These are phyloP conservation scores for Trematocara nigrifrons DNA, from an alignment of 2,113 vertebrate species.

Conservation along the genomic window DNA sequence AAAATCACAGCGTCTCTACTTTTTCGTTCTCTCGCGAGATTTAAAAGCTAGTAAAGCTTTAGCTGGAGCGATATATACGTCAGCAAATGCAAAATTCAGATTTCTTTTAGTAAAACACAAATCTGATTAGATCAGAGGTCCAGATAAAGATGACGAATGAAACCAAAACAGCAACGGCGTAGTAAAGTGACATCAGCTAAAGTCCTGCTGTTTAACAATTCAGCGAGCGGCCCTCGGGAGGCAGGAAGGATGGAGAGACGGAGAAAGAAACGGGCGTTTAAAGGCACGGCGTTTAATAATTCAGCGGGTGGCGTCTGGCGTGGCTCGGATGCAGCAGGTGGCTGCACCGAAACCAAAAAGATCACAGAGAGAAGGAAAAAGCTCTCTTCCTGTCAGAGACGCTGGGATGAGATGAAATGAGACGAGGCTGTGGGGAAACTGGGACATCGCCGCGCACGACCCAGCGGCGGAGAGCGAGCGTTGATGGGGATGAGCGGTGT, in stretches of 20 bases:
- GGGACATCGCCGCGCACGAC: not conserved
- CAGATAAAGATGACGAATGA: not conserved
- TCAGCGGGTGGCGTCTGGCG: conserved; percentile 20
- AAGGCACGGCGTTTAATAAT: conserved; percentile 22
- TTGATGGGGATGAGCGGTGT: not conserved
- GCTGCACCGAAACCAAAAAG: not conserved
- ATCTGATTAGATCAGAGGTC: not conserved
- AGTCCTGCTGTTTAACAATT: conserved; percentile 9
- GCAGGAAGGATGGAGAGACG: not conserved
- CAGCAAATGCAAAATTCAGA: not conserved
- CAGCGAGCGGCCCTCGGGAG: not conserved
- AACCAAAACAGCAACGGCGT: not conserved
- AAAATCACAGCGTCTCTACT: not conserved
- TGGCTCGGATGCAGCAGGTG: conserved; percentile 38
- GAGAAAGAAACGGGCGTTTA: not conserved
- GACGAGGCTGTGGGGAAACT: not conserved
- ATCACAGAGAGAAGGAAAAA: not conserved
- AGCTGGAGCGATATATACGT: not conserved
- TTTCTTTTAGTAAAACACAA: not conserved
- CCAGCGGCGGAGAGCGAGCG: not conserved
- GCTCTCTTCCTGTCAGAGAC: not conserved
- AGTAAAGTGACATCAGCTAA: not conserved
- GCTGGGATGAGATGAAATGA: not conserved
- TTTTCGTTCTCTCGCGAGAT: fast-evolving
- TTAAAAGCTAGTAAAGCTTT: no score